These are phyloP conservation scores for Apis florea DNA, from an alignment of 1,140 invertebrate species.

Conservation along the genomic window DNA sequence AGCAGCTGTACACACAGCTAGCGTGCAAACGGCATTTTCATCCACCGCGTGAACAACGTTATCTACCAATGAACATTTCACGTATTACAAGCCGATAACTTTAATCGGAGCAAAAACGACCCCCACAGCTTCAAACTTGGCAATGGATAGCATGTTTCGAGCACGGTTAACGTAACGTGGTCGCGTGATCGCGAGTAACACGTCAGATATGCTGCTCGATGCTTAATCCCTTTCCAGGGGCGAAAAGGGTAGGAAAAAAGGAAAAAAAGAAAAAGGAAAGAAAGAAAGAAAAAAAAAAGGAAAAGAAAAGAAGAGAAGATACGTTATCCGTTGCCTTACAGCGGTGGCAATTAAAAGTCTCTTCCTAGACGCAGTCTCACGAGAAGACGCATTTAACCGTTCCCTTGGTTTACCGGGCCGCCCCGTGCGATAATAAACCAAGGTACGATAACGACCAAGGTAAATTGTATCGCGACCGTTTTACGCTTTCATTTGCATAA, in stretches of 20 bases:
- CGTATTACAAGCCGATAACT: not conserved
- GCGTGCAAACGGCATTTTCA: not conserved
- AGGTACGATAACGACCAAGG: constrained; percentile 41
- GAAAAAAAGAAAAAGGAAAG: no score
- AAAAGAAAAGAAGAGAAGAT: no score
- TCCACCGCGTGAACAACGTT: not conserved
- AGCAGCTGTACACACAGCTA: not conserved
- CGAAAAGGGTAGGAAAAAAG: not conserved
- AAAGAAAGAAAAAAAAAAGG: no score
- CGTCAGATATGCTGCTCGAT: not conserved
- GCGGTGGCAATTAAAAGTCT: constrained; percentile 29
- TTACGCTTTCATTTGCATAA: constrained; percentile 62
- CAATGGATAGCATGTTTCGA: not conserved
- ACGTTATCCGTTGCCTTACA: constrained; percentile 17
- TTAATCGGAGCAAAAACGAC: constrained; percentile 8
- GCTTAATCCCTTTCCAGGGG: constrained; percentile 1
- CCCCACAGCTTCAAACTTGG: not conserved
- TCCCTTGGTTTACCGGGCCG: constrained; percentile 8
- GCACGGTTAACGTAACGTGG: not conserved
- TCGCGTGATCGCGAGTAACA: constrained; percentile 18
- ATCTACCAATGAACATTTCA: not conserved
- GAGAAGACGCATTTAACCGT: constrained; percentile 3
- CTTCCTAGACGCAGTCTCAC: not conserved
- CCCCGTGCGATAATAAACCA: constrained; percentile 33
- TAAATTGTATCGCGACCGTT: constrained; percentile 52